Percentiles rank a stretch among this genome's conserved stretches.
Evolutionary conservation across 2,888 invertebrate genomes (phyloP).

Genomic region (Eurytoma californica): DNA sequence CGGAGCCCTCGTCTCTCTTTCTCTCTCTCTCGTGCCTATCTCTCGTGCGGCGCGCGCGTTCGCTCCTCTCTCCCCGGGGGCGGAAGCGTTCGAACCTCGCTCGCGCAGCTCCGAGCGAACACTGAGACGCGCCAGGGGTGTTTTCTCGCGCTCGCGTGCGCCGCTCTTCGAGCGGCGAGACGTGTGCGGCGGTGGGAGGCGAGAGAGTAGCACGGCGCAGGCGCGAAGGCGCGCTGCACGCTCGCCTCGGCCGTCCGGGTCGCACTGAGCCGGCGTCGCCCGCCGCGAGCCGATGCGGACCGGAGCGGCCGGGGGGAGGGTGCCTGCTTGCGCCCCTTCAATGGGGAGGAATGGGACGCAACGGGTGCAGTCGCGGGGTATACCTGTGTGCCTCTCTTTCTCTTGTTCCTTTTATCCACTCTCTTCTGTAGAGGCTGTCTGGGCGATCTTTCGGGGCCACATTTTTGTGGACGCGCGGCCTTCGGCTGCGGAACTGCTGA

Average conservation of each 20-base stretch:
- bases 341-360: neutral
- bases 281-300: neutral
- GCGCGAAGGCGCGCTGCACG: slow-evolving; percentile 9
- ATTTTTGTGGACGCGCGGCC: too few relatives aligned
- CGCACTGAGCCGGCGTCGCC: slow-evolving; percentile 69
- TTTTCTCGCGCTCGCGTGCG: slow-evolving; percentile 19
- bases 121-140: slow-evolving; percentile 24
- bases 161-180: neutral
- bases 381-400: neutral
- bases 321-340: neutral
- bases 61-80: neutral
- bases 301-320: neutral
- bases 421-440: too few relatives aligned
- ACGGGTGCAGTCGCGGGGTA: neutral
- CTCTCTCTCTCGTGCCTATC: slow-evolving; percentile 8
- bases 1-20: neutral
- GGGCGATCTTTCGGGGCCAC: too few relatives aligned
- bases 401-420: neutral
- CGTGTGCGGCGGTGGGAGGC: neutral
- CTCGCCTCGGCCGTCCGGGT: slow-evolving; percentile 70
- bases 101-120: slow-evolving; percentile 54
- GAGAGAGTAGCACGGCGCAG: neutral
- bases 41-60: neutral
- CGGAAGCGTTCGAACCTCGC: slow-evolving; percentile 53
- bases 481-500: too few relatives aligned